Evolutionary conservation across 1,140 invertebrate genomes (phyloP).

Genomic region (Dendroctonus valens): DNA sequence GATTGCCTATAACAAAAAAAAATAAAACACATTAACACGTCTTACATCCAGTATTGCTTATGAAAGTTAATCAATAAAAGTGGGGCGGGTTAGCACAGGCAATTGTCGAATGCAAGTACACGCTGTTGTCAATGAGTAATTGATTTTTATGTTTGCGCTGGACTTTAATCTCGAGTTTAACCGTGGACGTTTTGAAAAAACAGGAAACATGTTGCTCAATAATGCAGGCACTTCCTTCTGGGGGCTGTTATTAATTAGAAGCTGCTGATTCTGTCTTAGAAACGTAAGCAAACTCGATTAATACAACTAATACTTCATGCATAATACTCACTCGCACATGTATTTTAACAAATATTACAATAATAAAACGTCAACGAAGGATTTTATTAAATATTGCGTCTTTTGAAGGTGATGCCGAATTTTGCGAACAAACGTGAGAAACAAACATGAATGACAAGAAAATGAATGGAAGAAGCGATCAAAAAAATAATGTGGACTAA

Average conservation of each 20-base stretch:
- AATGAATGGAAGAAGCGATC: slow-evolving; percentile 4
- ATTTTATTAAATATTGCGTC: background rate
- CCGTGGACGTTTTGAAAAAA: background rate
- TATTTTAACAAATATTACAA: slow-evolving; percentile 2
- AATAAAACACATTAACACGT: slow-evolving; percentile 10
- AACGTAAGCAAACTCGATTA: background rate
- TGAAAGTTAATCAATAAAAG: slow-evolving; percentile 3
- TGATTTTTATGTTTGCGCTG: background rate
- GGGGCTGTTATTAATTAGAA: too few species aligned
- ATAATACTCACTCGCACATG: slow-evolving; percentile 3
- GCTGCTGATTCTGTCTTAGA: too few species aligned
- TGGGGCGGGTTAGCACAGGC: background rate
- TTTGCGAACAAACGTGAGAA: background rate
- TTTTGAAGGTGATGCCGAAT: slow-evolving; percentile 2
- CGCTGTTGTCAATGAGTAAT: background rate
- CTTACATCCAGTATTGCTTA: background rate
- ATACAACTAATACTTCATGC: background rate
- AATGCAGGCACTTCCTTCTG: too few species aligned
- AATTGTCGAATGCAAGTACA: background rate
- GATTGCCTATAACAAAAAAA: slow-evolving; percentile 49
- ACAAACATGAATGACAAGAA: slow-evolving; percentile 6
- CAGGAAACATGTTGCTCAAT: too few species aligned
- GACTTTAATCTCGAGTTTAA: background rate
- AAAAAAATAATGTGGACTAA: slow-evolving; percentile 26
- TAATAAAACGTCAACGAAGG: slow-evolving; percentile 6